Evolutionary conservation across 2,797 vertebrate genomes (phyloP).

Genomic region (Sebastolobus altivelis): DNA sequence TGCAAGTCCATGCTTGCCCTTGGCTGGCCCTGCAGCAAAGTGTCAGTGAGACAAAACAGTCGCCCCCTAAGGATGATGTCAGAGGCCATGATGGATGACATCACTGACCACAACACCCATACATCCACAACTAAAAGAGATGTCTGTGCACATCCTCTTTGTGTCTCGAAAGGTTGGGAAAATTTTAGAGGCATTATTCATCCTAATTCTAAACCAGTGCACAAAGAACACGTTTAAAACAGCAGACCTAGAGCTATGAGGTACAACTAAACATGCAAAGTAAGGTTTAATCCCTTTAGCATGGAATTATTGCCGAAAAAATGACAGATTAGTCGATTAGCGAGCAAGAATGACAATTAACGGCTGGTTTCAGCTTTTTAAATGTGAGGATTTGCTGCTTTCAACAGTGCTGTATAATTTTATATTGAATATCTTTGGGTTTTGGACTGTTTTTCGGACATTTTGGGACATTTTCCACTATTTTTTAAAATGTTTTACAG

Average conservation of each 20-base stretch:
- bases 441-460: not conserved
- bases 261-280: not conserved
- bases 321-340: not conserved
- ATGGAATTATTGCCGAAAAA: not conserved
- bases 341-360: not conserved
- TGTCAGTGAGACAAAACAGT: conserved; percentile 71
- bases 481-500: not conserved
- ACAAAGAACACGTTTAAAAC: not conserved
- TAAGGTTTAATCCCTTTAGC: not conserved
- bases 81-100: conserved; percentile 71
- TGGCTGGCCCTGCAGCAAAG: conserved; percentile 53
- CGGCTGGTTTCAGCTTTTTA: not conserved
- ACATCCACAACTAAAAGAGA: conserved; percentile 53
- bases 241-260: not conserved
- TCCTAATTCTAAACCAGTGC: not conserved
- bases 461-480: not conserved
- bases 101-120: conserved; percentile 60
- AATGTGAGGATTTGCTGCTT: not conserved
- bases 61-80: conserved; percentile 63
- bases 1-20: conserved; percentile 63
- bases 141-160: conserved; percentile 29
- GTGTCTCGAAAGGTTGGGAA: not conserved
- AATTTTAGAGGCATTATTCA: not conserved
- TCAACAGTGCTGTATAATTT: not conserved
- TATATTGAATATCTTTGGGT: not conserved